Conservation (phyloP, 2,113 vertebrate species). For the Leptodactylus fuscus region DNA sequence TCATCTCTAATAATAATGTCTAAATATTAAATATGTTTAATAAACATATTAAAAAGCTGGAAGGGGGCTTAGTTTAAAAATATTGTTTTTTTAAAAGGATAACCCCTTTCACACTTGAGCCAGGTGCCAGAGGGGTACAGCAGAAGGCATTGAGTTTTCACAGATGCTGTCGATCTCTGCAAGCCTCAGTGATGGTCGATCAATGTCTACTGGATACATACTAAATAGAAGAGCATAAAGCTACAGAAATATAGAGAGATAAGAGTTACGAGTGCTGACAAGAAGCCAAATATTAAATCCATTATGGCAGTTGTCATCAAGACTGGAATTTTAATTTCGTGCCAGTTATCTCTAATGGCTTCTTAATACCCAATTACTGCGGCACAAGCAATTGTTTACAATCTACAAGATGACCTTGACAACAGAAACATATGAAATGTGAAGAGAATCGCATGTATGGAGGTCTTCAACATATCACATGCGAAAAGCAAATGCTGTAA, state of each 20-base stretch:
- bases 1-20: too few relatives aligned
- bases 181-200: background rate
- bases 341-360: background rate
- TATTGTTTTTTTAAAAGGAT: too few relatives aligned
- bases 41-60: too few relatives aligned
- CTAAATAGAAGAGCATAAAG: background rate
- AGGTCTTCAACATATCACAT: background rate
- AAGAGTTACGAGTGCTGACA: background rate
- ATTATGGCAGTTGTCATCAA: background rate
- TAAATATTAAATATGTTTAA: too few relatives aligned
- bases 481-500: background rate
- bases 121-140: too few relatives aligned
- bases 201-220: background rate
- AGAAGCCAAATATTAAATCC: background rate
- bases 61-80: too few relatives aligned
- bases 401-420: constrained; percentile 1
- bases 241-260: background rate
- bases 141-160: too few relatives aligned
- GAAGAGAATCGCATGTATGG: background rate
- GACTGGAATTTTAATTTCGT: background rate
- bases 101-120: too few relatives aligned
- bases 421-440: background rate
- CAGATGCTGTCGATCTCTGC: too few relatives aligned
- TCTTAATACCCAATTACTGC: constrained; percentile 16
- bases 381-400: background rate